A percentile compares a stretch with the other conserved stretches of the same genome.
Conservation (phyloP, 2,888 invertebrate species). For the Fragum fragum region DNA sequence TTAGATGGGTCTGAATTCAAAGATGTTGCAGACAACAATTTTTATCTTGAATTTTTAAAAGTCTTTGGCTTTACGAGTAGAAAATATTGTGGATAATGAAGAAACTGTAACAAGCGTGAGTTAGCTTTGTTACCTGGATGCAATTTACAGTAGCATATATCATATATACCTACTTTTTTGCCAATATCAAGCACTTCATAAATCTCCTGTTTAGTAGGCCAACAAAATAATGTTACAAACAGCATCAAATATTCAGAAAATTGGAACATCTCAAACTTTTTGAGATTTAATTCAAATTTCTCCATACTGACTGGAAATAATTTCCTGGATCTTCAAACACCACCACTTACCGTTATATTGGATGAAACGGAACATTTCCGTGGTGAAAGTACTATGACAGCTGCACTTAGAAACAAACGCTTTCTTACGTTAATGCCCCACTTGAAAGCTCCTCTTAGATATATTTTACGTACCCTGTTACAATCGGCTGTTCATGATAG, state of each 20-base stretch:
- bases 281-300: constrained; percentile 21
- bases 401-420: constrained; percentile 29
- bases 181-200: too few species aligned
- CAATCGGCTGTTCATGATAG: constrained; percentile 12
- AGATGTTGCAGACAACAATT: too few species aligned
- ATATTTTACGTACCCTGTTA: constrained; percentile 10
- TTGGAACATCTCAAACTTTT: constrained; percentile 5
- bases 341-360: constrained; percentile 42
- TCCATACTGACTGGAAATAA: constrained; percentile 15
- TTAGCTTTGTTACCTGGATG: too few species aligned
- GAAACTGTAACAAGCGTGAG: too few species aligned
- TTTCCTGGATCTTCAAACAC: constrained; percentile 32
- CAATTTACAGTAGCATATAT: too few species aligned
- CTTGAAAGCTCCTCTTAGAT: constrained; percentile 21
- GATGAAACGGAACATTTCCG: constrained; percentile 50
- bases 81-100: too few species aligned
- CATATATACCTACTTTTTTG: too few species aligned
- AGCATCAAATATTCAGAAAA: not conserved
- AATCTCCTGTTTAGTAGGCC: too few species aligned
- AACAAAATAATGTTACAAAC: not conserved
- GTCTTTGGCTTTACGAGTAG: too few species aligned
- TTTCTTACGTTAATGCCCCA: constrained; percentile 28
- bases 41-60: too few species aligned
- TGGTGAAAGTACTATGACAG: constrained; percentile 39
- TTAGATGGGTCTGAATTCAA: too few species aligned